Conservation (phyloP, 2,797 vertebrate species). For the Epinephelus coioides region DNA sequence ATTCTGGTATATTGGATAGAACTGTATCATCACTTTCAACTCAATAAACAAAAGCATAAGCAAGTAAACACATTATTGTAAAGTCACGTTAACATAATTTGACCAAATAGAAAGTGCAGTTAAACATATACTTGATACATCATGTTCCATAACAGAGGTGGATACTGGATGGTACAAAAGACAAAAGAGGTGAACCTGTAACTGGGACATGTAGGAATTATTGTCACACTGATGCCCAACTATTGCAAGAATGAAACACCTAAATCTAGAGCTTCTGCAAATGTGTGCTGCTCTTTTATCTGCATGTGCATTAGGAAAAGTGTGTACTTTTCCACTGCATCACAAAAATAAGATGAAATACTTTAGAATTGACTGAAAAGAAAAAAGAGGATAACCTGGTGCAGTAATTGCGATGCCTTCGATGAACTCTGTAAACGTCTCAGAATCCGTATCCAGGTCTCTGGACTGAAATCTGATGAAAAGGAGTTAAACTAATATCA, state of each 20-base stretch:
- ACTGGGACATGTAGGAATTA: conserved; percentile 10
- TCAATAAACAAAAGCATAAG: conserved; percentile 4
- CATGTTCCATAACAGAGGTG: not conserved
- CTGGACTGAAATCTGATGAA: conserved; percentile 67
- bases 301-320: not conserved
- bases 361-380: not conserved
- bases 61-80: not conserved
- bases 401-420: conserved; percentile 77
- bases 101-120: not conserved
- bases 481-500: conserved; percentile 2
- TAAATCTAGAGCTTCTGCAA: conserved; percentile 12
- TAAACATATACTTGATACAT: not conserved
- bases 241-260: conserved; percentile 2
- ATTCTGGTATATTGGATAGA: not conserved
- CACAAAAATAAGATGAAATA: conserved; percentile 2
- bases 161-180: not conserved
- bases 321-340: not conserved
- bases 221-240: not conserved
- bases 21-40: conserved; percentile 7
- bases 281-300: conserved; percentile 3
- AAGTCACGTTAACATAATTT: not conserved
- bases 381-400: conserved; percentile 69
- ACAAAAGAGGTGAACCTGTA: conserved; percentile 22
- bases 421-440: conserved; percentile 67
- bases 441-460: conserved; percentile 63